Conservation (phyloP, 2,797 vertebrate species). For the Lepilemur ruficaudatus region DNA sequence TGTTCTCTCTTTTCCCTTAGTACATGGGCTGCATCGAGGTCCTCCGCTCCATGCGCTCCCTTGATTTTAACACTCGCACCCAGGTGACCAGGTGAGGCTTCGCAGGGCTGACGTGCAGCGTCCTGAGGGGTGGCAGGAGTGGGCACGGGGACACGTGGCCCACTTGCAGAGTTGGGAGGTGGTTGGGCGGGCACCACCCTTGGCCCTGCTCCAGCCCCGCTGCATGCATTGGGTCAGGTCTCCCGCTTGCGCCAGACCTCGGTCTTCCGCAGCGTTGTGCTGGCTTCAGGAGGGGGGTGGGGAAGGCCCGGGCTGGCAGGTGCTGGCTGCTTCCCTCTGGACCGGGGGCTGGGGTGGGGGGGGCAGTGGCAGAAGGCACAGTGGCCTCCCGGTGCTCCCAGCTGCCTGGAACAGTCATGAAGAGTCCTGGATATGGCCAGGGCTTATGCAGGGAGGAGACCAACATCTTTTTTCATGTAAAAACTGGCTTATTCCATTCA, state of each 20-base stretch:
- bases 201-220: fast-evolving
- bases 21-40: conserved; percentile 99
- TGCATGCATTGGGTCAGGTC: fast-evolving
- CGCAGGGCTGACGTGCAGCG: fast-evolving
- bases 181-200: not conserved
- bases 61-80: conserved; percentile 97
- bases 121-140: not conserved
- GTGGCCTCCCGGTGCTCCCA: not conserved
- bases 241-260: not conserved
- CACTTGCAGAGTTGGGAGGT: not conserved
- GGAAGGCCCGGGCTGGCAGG: not conserved
- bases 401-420: not conserved
- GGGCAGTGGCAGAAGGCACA: not conserved
- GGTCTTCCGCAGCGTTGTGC: no score
- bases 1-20: conserved; percentile 73
- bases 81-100: conserved; percentile 94
- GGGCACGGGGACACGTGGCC: not conserved
- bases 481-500: fast-evolving
- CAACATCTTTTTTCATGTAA: not conserved
- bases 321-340: not conserved
- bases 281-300: not conserved
- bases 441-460: not conserved
- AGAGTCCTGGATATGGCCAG: no score
- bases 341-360: no score
- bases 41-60: conserved; percentile 95